These are phyloP conservation scores for Phaethon lepturus DNA, from an alignment of 2,113 vertebrate species.

Conservation along the genomic window DNA sequence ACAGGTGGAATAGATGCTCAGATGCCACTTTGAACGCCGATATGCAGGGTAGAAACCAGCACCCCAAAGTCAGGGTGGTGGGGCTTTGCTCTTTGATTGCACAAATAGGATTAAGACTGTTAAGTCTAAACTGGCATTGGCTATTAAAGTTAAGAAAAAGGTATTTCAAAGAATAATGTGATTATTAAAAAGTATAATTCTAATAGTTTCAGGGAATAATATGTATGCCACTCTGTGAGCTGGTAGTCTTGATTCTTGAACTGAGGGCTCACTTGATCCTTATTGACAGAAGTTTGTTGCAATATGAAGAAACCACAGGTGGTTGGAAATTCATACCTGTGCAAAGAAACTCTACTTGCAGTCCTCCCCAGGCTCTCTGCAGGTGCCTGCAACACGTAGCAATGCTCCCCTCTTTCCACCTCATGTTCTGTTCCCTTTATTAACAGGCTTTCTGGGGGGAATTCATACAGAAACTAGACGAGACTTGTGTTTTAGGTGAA, in stretches of 20 bases:
- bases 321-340: not conserved
- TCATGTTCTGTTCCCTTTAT: not conserved
- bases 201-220: not conserved
- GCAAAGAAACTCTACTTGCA: rapidly evolving
- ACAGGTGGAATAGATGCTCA: not conserved
- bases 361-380: not conserved
- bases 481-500: not conserved
- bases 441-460: not conserved
- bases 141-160: not conserved
- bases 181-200: not conserved
- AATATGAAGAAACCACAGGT: not conserved
- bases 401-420: not conserved
- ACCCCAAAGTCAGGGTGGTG: not conserved
- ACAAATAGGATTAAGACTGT: not conserved
- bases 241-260: not conserved
- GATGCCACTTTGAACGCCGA: not conserved
- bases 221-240: not conserved
- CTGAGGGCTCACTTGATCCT: not conserved
- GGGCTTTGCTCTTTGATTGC: not conserved
- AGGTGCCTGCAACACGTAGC: rapidly evolving
- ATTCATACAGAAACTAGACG: not conserved
- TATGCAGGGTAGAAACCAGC: not conserved
- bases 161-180: not conserved
- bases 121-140: not conserved
- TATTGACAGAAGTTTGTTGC: not conserved